Base-by-base conservation (phyloP, 2,888 invertebrate species). In the Tridacna gigas region DNA sequence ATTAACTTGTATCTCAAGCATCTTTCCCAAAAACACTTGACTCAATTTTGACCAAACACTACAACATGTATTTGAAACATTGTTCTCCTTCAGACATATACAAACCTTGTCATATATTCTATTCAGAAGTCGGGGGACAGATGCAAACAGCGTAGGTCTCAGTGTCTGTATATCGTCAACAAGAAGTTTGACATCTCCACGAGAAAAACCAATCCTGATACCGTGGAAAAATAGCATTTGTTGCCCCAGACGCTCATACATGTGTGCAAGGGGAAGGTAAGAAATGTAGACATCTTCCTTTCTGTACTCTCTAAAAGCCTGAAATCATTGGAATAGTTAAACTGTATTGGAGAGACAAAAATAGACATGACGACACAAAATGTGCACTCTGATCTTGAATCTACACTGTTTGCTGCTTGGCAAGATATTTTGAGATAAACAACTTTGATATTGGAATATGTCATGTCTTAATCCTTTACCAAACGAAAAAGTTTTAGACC, bases 231-330 rank as follows among this genome's bases (percentile, higher is more conserved):
- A 91, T 97, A 90, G 20, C 22, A 89, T 18, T 37, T 87, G 81
- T 84, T 90, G 81, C n/a, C 81, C 78, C 15, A 69, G 84, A 79
- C 99, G 96, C 95, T 99, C 99, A 93, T 99, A 96, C 98, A 99
- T 99, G 95, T 99, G 99, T 18, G 99, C 99, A 91, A 99, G 96
- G 0, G 99, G 99, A 91, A 99, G 96, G 95, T 99, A 99, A 87
- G 99, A 99, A 93, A 99, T 97, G 80, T 94, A 91, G 15, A 74
- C 66, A 37, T 80, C 80, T 20, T 56, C 13, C 25, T 56, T 67
- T 12, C 9, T 25, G 18, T 61, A 61, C 12, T 13, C 0, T 47
- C 75, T 48, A 26, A 5, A 67, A 15, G 47, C 18, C 75, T 80
- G 56, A 20, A 66, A 51, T 37, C 2, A 37, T 37, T 37, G 2